These are phyloP conservation scores for Salvelinus sp. DNA, from an alignment of 2,113 vertebrate species.

Conservation along the genomic window DNA sequence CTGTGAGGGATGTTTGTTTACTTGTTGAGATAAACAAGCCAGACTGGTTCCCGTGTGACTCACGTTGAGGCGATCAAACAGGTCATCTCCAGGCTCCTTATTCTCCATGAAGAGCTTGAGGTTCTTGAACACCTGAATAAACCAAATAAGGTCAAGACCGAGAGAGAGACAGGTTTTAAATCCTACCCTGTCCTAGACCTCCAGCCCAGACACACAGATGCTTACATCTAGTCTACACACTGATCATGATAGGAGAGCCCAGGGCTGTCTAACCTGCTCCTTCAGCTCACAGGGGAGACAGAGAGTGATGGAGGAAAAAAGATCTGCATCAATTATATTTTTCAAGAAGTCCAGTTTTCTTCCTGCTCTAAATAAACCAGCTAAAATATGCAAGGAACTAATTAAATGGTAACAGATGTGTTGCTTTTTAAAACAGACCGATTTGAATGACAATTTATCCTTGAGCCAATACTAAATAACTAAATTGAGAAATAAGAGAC, in stretches of 20 bases:
- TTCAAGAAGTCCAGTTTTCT: conserved; percentile 35
- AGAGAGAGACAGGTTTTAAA: background rate
- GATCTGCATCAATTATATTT: conserved; percentile 49
- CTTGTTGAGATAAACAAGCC: no score
- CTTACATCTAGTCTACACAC: background rate
- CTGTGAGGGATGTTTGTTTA: no score
- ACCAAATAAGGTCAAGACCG: background rate
- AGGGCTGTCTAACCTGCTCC: background rate
- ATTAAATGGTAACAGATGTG: conserved; percentile 65
- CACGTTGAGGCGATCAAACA: conserved; percentile 73
- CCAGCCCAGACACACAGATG: background rate
- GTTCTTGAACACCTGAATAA: conserved; percentile 80
- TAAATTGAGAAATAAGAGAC: conserved; percentile 25
- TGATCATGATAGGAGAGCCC: background rate
- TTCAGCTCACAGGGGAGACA: background rate
- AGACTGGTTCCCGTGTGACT: conserved; percentile 9
- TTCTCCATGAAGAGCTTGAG: conserved; percentile 76
- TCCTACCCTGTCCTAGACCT: background rate
- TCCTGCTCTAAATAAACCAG: conserved; percentile 39
- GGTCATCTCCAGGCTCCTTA: conserved; percentile 72
- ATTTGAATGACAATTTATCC: conserved; percentile 49
- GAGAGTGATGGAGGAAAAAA: background rate
- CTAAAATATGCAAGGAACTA: conserved; percentile 59
- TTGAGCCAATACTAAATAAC: conserved; percentile 31
- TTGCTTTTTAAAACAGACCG: conserved; percentile 40